Conservation (phyloP, 2,888 invertebrate genomes). For the Mylabris sibirica region DNA sequence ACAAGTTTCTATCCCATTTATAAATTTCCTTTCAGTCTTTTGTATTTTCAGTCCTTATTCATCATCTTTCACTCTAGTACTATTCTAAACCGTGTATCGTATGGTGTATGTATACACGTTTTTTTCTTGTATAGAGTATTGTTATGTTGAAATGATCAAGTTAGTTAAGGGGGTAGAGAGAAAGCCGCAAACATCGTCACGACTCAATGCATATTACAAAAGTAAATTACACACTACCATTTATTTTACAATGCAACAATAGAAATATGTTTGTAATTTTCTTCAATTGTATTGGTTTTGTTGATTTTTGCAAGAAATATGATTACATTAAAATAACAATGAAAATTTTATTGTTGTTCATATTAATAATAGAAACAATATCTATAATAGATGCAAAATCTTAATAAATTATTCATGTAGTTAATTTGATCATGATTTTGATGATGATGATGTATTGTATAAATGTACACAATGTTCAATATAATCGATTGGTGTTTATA, state of each 20-base stretch:
- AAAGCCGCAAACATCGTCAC: conserved; percentile 6
- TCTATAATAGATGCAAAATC: conserved; percentile 2
- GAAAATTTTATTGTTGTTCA: neutral
- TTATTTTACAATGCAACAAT: neutral
- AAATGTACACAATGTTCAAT: neutral
- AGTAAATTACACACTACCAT: neutral
- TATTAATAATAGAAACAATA: conserved; percentile 1
- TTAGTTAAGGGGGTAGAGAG: conserved; percentile 7
- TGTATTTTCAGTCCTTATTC: neutral
- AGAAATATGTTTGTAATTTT: neutral
- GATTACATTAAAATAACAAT: neutral
- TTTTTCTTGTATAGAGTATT: conserved; percentile 6
- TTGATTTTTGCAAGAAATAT: neutral
- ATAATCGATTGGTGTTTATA: conserved; percentile 23
- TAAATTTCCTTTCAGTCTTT: neutral
- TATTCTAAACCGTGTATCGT: neutral
- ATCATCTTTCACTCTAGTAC: neutral
- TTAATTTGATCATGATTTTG: conserved; percentile 8
- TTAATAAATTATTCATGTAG: conserved; percentile 9
- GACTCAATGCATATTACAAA: conserved; percentile 2
- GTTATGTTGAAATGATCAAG: conserved; percentile 8
- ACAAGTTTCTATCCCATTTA: neutral
- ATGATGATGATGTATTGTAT: conserved; percentile 10
- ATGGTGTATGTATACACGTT: neutral
- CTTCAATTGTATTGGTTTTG: neutral